phyloP scores from a whole-genome alignment of 2,888 invertebrate genomes.

The Heliconius hortense region DNA sequence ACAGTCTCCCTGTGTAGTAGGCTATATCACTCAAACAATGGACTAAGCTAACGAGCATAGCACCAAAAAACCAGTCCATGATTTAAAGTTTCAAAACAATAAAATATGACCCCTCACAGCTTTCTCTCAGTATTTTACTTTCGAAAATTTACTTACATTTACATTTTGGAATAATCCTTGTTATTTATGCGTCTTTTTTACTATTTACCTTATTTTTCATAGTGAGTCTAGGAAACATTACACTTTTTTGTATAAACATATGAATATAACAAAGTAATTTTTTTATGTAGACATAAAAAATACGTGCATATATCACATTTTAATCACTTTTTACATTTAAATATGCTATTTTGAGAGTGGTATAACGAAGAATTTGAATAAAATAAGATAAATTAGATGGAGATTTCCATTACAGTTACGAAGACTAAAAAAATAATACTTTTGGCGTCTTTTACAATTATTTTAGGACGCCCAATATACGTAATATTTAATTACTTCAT shows the following conservation, averaged over 20 bases:
- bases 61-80: conserved; percentile 15
- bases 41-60: background rate
- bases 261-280: background rate
- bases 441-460: background rate
- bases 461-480: background rate
- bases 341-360: background rate
- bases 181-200: background rate
- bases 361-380: background rate
- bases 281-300: too few relatives aligned
- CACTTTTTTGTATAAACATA: background rate
- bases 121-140: conserved; percentile 35
- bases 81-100: conserved; percentile 33
- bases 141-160: conserved; percentile 29
- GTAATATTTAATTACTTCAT: background rate
- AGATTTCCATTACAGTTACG: background rate
- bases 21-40: background rate
- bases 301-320: background rate
- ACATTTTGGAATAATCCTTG: conserved; percentile 27
- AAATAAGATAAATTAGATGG: background rate
- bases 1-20: background rate
- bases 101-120: conserved; percentile 30
- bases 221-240: background rate
- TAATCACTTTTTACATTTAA: background rate
- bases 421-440: background rate
- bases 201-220: background rate